These are phyloP conservation scores for Sitophilus oryzae DNA, from an alignment of 1,140 invertebrate species.

Conservation along the genomic window DNA sequence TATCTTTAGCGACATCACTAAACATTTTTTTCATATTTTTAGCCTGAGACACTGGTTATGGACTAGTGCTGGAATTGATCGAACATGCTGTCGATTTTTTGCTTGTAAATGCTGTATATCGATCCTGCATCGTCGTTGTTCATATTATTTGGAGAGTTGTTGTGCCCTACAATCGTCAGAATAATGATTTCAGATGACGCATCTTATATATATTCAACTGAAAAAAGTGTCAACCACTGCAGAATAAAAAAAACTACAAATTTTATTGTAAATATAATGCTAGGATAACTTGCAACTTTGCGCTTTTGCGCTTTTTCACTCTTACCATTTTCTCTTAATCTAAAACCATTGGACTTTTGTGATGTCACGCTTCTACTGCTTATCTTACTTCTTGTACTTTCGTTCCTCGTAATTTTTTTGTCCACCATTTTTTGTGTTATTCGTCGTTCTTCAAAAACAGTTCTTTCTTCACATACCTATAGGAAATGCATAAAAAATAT, in stretches of 20 bases:
- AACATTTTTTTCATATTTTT: conserved; percentile 83
- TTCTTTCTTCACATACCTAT: conserved; percentile 9
- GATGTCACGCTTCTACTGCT: conserved; percentile 15
- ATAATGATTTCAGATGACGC: not conserved
- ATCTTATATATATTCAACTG: no score
- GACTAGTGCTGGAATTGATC: conserved; percentile 53
- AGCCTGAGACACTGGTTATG: conserved; percentile 73
- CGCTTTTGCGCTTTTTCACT: no score
- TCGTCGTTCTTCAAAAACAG: conserved; percentile 9
- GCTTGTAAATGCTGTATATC: conserved; percentile 64
- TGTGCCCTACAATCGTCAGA: not conserved
- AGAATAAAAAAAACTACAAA: no score
- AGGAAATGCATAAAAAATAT: not conserved
- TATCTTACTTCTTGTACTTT: conserved; percentile 22
- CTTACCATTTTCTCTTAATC: conserved; percentile 15
- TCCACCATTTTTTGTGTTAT: conserved; percentile 18
- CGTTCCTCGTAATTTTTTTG: conserved; percentile 14
- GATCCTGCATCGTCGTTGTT: conserved; percentile 48
- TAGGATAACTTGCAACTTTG: no score
- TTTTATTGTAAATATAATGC: no score
- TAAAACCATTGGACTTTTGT: conserved; percentile 17
- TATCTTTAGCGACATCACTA: conserved; percentile 66
- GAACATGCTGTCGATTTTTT: conserved; percentile 78
- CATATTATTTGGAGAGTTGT: conserved; percentile 2
- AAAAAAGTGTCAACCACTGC: no score